Percentiles rank a stretch among this genome's conserved stretches.
phyloP scores from a whole-genome alignment of 2,888 invertebrate genomes.

The Linnaemya tessellans region DNA sequence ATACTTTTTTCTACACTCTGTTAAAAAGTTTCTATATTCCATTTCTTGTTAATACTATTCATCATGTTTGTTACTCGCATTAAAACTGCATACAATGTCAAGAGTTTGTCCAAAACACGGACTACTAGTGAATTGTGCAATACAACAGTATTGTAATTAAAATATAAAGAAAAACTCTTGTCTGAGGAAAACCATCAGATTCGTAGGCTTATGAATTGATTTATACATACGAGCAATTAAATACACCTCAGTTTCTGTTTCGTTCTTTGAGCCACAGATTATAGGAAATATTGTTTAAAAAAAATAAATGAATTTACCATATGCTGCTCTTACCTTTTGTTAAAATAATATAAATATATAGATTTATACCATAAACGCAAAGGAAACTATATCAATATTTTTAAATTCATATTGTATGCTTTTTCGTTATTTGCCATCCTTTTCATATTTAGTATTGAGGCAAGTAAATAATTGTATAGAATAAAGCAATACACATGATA shows the following conservation, averaged over 20 bases:
- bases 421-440: not conserved
- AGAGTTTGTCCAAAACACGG: not conserved
- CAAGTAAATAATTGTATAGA: not conserved
- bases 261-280: not conserved
- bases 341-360: not conserved
- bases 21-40: not conserved
- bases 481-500: not conserved
- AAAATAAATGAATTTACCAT: not conserved
- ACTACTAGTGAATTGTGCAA: too few relatives aligned
- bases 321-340: conserved; percentile 20
- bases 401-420: conserved; percentile 9
- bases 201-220: not conserved
- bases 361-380: not conserved
- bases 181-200: not conserved
- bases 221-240: not conserved
- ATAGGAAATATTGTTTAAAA: not conserved
- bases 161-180: not conserved
- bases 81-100: not conserved
- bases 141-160: not conserved
- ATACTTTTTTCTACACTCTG: not conserved
- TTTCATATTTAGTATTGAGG: not conserved
- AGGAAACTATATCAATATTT: conserved; percentile 19
- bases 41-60: too few relatives aligned
- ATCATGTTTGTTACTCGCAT: not conserved
- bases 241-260: not conserved